A percentile compares a stretch with the other conserved stretches of the same genome.
These are phyloP conservation scores for Lamellibrachia luymesi DNA, from an alignment of 1,140 invertebrate species.

Conservation along the genomic window DNA sequence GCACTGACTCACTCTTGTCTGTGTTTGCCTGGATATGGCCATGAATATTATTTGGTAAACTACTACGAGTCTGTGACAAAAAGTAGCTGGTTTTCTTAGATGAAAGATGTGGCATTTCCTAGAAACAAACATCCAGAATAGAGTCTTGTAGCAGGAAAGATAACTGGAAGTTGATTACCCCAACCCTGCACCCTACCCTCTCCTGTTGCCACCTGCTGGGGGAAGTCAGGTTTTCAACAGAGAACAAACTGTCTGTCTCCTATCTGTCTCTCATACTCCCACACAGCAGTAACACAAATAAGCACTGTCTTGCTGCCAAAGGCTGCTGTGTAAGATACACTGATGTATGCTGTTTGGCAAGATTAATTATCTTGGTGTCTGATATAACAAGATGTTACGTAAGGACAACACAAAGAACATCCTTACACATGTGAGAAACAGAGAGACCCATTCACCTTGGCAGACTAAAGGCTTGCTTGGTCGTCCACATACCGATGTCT, in stretches of 20 bases:
- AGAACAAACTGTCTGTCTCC: background rate
- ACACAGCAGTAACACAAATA: background rate
- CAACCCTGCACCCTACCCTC: background rate
- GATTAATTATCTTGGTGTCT: background rate
- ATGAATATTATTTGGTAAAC: background rate
- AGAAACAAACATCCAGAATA: background rate
- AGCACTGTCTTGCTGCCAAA: background rate
- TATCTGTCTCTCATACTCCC: background rate
- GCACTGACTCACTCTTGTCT: background rate
- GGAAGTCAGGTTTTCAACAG: background rate
- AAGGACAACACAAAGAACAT: background rate
- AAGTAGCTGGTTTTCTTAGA: too few species aligned
- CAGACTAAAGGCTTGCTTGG: background rate
- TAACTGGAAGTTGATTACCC: background rate
- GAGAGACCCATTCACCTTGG: background rate
- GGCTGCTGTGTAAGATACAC: background rate
- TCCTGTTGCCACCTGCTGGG: background rate
- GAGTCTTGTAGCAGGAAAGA: background rate
- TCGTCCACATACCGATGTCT: background rate
- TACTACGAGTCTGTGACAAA: background rate
- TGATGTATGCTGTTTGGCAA: background rate
- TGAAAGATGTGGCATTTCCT: background rate
- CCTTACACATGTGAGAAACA: background rate
- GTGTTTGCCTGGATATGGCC: background rate
- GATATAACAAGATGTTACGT: background rate